Base-by-base conservation (phyloP, 2,888 invertebrate species). In the Melanchra persicariae region DNA sequence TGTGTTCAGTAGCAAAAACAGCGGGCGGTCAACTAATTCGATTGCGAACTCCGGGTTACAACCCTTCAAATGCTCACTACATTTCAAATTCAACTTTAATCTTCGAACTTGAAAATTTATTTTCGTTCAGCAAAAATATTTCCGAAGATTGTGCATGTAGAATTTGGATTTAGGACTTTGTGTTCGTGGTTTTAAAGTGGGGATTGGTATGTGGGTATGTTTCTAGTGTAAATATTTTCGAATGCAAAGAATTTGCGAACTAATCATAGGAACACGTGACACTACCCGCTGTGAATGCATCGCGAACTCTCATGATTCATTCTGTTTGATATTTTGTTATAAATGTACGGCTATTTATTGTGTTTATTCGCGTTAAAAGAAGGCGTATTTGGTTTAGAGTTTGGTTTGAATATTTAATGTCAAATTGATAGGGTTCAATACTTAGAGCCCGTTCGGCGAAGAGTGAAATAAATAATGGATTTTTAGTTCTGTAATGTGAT, bases 1-100 rank as follows among this genome's bases (percentile, higher is more conserved):
- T 93, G 92, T 93, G 91, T 91, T 89, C 91, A 94, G 92, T 92
- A 94, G 93, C 94, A 94, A 93, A 93, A 94, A 91, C 95, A 89
- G 85, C 92, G 90, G 95, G 95, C 82, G 94, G 93, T 95, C 94
- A 92, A 89, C 91, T 93, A 94, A 95, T 94, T 93, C 90, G 88
- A 92, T 92, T 90, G 90, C 89, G 87, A 91, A 91, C 88, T 86
- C 74, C 69, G 90, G 85, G 90, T 91, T 89, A 90, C 79, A 81
- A 84, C 85, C 82, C 84, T 83, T 79, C 79, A 67, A 37, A 58
- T 54, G 24, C 63, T 0, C 7, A 15, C 30, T 15, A 4, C 68
- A 73, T 47, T 34, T 45, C 85, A 85, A 85, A 70, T 66, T 15
- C 60, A 76, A 84, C 86, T 69, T 45, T 87, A 85, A 61, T 0